These are phyloP conservation scores for Cryptophagus acutangulus DNA, from an alignment of 2,888 invertebrate genomes.

Conservation along the genomic window DNA sequence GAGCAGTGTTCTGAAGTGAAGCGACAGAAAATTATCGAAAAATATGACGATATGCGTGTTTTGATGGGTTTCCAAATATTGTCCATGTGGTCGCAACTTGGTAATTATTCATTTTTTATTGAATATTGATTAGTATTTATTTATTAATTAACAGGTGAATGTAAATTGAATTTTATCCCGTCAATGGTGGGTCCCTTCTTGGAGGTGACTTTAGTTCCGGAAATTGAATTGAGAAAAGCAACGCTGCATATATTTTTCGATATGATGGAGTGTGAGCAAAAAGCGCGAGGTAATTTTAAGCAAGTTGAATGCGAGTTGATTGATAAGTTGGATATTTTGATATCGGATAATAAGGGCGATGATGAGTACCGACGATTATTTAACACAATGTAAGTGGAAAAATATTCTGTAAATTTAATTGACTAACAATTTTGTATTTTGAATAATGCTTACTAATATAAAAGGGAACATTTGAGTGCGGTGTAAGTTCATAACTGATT, in stretches of 20 bases:
- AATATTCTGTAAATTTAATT: slow-evolving; percentile 1
- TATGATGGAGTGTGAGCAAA: slow-evolving; percentile 90
- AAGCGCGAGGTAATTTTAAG: slow-evolving; percentile 78
- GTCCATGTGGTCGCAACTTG: slow-evolving; percentile 86
- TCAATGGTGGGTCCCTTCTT: slow-evolving; percentile 91
- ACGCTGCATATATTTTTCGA: slow-evolving; percentile 91
- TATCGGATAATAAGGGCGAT: slow-evolving; percentile 91
- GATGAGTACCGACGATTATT: slow-evolving; percentile 90
- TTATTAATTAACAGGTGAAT: slow-evolving; percentile 56
- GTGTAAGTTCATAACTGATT: slow-evolving; percentile 70
- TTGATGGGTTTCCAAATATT: slow-evolving; percentile 88
- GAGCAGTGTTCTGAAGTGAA: slow-evolving; percentile 79
- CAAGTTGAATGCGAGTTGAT: slow-evolving; percentile 91
- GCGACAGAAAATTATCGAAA: slow-evolving; percentile 69
- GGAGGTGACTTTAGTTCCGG: slow-evolving; percentile 87
- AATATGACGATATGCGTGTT: slow-evolving; percentile 86
- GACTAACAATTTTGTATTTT: slow-evolving; percentile 14
- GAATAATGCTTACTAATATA: slow-evolving; percentile 32
- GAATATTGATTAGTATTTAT: slow-evolving; percentile 6
- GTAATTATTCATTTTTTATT: slow-evolving; percentile 45
- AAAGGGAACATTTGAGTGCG: slow-evolving; percentile 88
- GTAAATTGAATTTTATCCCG: slow-evolving; percentile 85
- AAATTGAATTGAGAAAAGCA: slow-evolving; percentile 77
- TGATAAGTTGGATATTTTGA: slow-evolving; percentile 86
- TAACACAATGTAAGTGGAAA: slow-evolving; percentile 82